phyloP scores from a whole-genome alignment of 1,140 invertebrate species.

The Gonatopus flavifemur region DNA sequence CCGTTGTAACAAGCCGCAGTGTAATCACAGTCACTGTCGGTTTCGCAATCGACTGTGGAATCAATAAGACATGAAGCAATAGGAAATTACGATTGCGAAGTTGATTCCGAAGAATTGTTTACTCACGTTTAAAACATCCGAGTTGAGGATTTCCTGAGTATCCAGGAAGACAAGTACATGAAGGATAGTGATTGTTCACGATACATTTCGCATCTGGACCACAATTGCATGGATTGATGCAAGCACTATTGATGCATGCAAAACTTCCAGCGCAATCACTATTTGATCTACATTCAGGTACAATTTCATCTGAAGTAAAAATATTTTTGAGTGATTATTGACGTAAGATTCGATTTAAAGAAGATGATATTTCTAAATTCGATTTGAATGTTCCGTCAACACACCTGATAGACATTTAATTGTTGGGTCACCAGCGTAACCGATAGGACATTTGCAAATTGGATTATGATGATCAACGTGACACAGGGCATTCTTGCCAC shows the following conservation, averaged over 20 bases:
- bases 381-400: too few species aligned
- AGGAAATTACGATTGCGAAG: not conserved
- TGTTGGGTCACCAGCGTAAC: slow-evolving; percentile 74
- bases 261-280: slow-evolving; percentile 77
- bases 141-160: slow-evolving; percentile 82
- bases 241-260: slow-evolving; percentile 77
- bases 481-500: slow-evolving; percentile 77
- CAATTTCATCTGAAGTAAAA: slow-evolving; percentile 54
- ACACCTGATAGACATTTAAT: slow-evolving; percentile 76
- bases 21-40: slow-evolving; percentile 75
- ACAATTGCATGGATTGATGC: slow-evolving; percentile 82
- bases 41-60: slow-evolving; percentile 72
- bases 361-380: too few species aligned
- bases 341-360: too few species aligned
- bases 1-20: slow-evolving; percentile 80
- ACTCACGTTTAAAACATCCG: slow-evolving; percentile 72
- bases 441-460: slow-evolving; percentile 77
- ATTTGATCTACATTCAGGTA: slow-evolving; percentile 72
- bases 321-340: too few species aligned
- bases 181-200: slow-evolving; percentile 78
- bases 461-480: slow-evolving; percentile 73
- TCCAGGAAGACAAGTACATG: slow-evolving; percentile 75
- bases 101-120: not conserved
- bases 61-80: not conserved
- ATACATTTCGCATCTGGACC: slow-evolving; percentile 78